A percentile compares a stretch with the other conserved stretches of the same genome.
Evolutionary conservation across 2,888 invertebrate genomes (phyloP).

Genomic region (Luffia ferchaultella): DNA sequence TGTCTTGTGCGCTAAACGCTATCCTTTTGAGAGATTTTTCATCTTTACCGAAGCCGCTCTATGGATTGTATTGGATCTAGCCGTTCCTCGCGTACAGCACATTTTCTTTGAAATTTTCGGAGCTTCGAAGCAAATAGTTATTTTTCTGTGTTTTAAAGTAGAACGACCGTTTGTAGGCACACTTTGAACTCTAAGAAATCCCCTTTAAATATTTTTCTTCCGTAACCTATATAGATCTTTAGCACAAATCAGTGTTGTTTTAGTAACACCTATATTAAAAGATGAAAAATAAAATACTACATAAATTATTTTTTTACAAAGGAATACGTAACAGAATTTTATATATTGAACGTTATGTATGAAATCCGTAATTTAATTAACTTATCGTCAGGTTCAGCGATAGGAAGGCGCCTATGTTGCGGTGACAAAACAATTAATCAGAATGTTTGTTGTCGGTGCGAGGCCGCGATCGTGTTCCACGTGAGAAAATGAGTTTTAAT

Average conservation of each 20-base stretch:
- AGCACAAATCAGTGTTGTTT: no score
- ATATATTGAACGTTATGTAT: not conserved
- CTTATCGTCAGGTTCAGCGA: not conserved
- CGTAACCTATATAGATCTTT: no score
- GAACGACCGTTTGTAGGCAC: no score
- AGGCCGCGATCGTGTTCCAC: not conserved
- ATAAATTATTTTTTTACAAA: no score
- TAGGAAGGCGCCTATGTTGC: not conserved
- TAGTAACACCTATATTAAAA: no score
- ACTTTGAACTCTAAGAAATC: no score
- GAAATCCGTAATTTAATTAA: not conserved
- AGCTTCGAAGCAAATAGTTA: not conserved
- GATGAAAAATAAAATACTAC: no score
- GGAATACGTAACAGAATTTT: no score
- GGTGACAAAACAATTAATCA: not conserved
- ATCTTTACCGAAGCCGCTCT: constrained; percentile 40
- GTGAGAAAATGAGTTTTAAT: constrained; percentile 56
- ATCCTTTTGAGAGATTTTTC: constrained; percentile 60
- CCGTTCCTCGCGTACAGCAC: not conserved
- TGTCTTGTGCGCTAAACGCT: constrained; percentile 54
- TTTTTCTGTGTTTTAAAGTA: no score
- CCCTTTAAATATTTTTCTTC: no score
- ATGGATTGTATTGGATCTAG: constrained; percentile 43
- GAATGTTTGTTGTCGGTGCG: not conserved
- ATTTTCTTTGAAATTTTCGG: not conserved